These are phyloP conservation scores for Hyperoplus lanceolatus DNA, from an alignment of 2,797 vertebrate genomes.

Conservation along the genomic window DNA sequence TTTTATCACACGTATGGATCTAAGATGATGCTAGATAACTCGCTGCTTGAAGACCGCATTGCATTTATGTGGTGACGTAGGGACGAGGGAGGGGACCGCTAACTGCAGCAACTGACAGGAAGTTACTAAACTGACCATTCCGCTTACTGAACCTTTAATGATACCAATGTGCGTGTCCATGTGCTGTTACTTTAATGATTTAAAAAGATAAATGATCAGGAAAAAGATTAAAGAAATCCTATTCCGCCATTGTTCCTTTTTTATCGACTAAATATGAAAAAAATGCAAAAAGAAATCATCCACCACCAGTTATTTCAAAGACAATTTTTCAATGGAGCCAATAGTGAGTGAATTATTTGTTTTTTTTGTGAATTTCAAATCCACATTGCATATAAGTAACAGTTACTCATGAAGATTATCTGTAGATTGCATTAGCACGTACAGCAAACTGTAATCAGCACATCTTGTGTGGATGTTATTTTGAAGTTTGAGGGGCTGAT, in stretches of 20 bases:
- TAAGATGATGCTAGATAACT: too few relatives aligned
- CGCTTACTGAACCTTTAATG: too few relatives aligned
- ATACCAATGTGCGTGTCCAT: too few relatives aligned
- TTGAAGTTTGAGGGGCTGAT: not conserved
- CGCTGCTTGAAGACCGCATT: too few relatives aligned
- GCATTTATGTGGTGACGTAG: too few relatives aligned
- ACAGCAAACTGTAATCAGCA: not conserved
- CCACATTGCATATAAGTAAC: not conserved
- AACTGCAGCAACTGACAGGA: too few relatives aligned
- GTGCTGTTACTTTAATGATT: not conserved
- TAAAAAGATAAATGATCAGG: conserved; percentile 1
- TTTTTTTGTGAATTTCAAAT: not conserved
- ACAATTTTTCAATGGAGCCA: not conserved
- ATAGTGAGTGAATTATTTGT: not conserved
- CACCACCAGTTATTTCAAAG: not conserved
- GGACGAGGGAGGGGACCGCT: too few relatives aligned
- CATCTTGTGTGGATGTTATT: not conserved
- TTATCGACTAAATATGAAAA: not conserved
- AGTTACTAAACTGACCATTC: too few relatives aligned
- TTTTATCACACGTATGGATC: too few relatives aligned
- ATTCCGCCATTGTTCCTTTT: not conserved
- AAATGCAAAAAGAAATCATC: not conserved
- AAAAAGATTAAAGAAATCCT: not conserved
- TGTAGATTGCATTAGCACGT: not conserved
- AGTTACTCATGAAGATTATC: not conserved